Evolutionary conservation across 2,113 vertebrate genomes (phyloP).

Genomic region (Hirundichthys speculiger): DNA sequence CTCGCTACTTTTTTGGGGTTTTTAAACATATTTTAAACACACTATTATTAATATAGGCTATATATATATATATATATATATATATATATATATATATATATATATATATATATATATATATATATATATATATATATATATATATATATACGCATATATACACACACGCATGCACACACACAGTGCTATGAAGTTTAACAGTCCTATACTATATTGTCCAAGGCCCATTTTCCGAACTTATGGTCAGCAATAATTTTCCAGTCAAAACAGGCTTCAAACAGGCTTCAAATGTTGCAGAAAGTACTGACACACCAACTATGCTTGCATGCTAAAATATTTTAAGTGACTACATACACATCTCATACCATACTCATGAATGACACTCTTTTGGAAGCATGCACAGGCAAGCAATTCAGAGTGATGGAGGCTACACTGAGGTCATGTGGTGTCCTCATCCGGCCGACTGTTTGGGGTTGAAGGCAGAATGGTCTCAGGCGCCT

Average conservation of each 20-base stretch:
- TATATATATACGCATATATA: no score
- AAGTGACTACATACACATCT: conserved; percentile 35
- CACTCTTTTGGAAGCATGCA: conserved; percentile 14
- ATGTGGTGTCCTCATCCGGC: conserved; percentile 59
- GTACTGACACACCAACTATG: not conserved
- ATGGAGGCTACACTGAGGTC: conserved; percentile 49
- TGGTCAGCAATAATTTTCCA: not conserved
- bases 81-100: no score
- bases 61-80: no score
- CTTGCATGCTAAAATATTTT: conserved; percentile 26
- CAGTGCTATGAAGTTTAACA: no score
- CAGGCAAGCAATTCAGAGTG: conserved; percentile 27
- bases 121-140: no score
- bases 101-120: no score
- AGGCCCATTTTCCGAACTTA: not conserved
- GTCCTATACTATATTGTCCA: no score
- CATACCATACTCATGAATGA: conserved; percentile 24
- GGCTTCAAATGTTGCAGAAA: not conserved
- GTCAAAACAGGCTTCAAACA: no score
- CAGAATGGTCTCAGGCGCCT: conserved; percentile 68
- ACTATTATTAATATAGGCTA: no score
- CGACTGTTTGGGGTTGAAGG: conserved; percentile 57
- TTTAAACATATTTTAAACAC: no score
- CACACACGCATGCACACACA: no score
- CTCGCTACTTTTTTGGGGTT: no score